Base-by-base conservation (phyloP, 2,797 vertebrate species). In the Bradypus variegatus region DNA sequence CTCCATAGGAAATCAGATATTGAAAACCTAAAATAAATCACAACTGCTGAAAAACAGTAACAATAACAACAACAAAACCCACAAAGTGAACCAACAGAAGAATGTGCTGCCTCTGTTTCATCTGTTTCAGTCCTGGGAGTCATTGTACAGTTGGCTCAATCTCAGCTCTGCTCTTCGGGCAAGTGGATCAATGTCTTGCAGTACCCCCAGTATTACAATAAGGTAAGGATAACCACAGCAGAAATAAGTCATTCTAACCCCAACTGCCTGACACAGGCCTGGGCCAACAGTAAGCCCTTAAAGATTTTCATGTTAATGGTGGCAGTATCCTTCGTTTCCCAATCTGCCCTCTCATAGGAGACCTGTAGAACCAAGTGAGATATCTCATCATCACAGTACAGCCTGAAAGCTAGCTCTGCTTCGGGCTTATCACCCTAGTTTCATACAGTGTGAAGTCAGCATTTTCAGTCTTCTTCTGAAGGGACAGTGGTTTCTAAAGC, bases 1-100 rank as follows among this genome's bases (percentile, higher is more conserved):
- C 33, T 23, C 11, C 8, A 77, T 45, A 88, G 16, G 41, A 88
- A 82, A 23, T 21, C 53, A 31, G 18, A 16, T 41, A 48, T 8
- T 88, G 72, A 84, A 88, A 88, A 83, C 38, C 14, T 27, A 84
- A 89, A 93, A 13, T 89, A 73, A 86, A 89, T 67, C 15, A 62
- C 15, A 80, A 53, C 50, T 70, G 76, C 8, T 86, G 27, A 81
- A 69, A 67, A 82, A 25, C 31, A 75, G 41, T 45, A 58, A 58
- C 6, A 19, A 58, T 16, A 16, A 58, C 58, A 21, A 58, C 21
- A 21, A 23, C 21, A 23, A 58, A 58, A 21, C 21, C 19, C 58
- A 6, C 50, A 23, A 70, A 77, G 45, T 48, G 36, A 85, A 88
- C n/a, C 21, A 75, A 88, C 2, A 27, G 21, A 67, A 85, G 38